Base-by-base conservation (phyloP, 1,140 invertebrate genomes). In the Diorhabda carinulata region DNA sequence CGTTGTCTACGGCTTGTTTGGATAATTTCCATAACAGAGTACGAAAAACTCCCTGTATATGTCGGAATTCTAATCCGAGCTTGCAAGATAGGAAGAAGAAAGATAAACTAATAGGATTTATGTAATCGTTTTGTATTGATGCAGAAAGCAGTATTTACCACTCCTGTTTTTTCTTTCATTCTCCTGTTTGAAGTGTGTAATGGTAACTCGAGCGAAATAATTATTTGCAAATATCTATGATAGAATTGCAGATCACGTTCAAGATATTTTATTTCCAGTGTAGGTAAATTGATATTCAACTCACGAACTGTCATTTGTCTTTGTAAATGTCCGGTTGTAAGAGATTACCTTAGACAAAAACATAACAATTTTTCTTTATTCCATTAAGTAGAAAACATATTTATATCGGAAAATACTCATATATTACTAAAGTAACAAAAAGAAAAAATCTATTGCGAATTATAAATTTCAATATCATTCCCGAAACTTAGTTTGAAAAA, bases 301-400 rank as follows among this genome's bases (percentile, higher is more conserved):
- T 64, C 63, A 64, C 63, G 63, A 56, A 64, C 63, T 47, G 56
- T 43, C 63, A 64, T 64, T 64, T 47, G 63, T 64, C 63, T 64
- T 64, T 52, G 63, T 47, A 64, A 64, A 64, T 64, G 63, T 64
- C 63, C 63, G 56, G 63, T 64, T 64, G 45, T 64, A 64, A 44
- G n/a, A 43, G 44, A 64, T 47, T 64, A 44, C 44, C 7, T 45
- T 63, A 41, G 25, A 63, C 61, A 63, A 63, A 25, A 43, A 63
- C 25, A 25, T 25, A 25, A 25, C 25, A 25, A 25, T 25, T 25
- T 25, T 25, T 25, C 2, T 25, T 25, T 25, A 25, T 25, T 25
- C 25, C 25, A 25, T 25, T 25, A 25, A 25, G 25, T 25, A 25
- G 25, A 25, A 25, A 25, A 25, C 25, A 25, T 25, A 25, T 25